Conservation (phyloP, 2,797 vertebrate genomes). For the Hydrolagus colliei region DNA sequence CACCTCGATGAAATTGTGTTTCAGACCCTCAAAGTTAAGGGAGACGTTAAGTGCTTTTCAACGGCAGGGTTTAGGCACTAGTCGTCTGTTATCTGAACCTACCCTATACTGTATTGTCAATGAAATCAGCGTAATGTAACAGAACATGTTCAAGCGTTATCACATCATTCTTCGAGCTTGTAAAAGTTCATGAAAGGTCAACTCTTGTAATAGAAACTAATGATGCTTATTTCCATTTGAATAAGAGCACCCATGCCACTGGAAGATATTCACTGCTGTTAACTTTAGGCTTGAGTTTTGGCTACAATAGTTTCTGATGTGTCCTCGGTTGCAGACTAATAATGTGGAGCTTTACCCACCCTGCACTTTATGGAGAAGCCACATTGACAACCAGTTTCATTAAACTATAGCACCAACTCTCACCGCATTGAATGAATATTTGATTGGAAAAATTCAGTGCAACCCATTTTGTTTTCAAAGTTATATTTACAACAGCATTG, state of each 20-base stretch:
- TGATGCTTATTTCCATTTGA: not conserved
- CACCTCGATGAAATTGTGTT: not conserved
- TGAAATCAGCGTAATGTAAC: not conserved
- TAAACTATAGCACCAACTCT: not conserved
- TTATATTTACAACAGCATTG: constrained; percentile 58
- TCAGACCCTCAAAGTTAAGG: not conserved
- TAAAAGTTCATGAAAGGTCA: constrained; percentile 7
- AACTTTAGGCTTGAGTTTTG: not conserved
- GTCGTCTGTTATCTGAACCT: not conserved
- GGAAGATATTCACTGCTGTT: not conserved
- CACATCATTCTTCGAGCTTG: not conserved
- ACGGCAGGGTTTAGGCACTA: not conserved
- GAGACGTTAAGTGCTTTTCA: not conserved
- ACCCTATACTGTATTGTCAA: not conserved
- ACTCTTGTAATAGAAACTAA: not conserved
- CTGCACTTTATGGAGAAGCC: not conserved
- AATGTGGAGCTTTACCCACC: not conserved
- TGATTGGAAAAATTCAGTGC: constrained; percentile 1
- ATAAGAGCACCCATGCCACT: not conserved
- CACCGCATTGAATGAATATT: not conserved
- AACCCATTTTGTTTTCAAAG: constrained; percentile 51
- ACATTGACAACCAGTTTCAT: not conserved
- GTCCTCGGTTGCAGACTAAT: not conserved
- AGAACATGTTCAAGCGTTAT: not conserved
- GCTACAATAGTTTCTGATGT: not conserved